These are phyloP conservation scores for Monochamus saltuarius DNA, from an alignment of 1,140 invertebrate genomes.

Conservation along the genomic window DNA sequence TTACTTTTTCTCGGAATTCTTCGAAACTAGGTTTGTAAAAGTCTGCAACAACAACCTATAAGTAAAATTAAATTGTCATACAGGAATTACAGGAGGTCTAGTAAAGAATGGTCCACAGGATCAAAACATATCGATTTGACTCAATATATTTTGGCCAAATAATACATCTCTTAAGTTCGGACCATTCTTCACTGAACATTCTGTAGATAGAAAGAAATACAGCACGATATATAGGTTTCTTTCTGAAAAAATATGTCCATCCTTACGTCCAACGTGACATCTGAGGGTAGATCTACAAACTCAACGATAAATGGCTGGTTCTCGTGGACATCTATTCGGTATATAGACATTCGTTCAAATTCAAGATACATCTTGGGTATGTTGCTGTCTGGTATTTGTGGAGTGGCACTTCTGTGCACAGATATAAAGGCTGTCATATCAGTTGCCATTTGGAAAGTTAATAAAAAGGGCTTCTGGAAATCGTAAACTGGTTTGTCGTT, in stretches of 20 bases:
- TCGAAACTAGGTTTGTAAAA: conserved; percentile 19
- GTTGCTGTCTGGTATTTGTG: background rate
- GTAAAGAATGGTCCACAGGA: too few relatives aligned
- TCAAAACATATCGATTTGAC: too few relatives aligned
- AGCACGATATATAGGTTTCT: too few relatives aligned
- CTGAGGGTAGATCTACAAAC: conserved; percentile 9
- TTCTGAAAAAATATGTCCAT: background rate
- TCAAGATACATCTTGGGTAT: conserved; percentile 1
- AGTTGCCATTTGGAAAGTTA: background rate
- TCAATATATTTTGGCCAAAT: too few relatives aligned
- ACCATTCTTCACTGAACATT: too few relatives aligned
- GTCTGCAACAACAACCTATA: conserved; percentile 16
- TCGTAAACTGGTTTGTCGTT: background rate
- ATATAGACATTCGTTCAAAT: conserved; percentile 15
- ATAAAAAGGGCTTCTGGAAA: background rate
- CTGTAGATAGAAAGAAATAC: too few relatives aligned
- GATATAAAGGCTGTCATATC: background rate
- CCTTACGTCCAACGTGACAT: conserved; percentile 14
- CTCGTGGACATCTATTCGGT: conserved; percentile 18
- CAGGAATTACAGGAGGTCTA: background rate
- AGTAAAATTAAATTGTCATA: background rate
- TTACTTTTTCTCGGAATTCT: conserved; percentile 2
- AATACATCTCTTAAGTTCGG: too few relatives aligned
- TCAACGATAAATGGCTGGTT: conserved; percentile 16
- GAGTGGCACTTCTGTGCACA: conserved; percentile 12